Percentiles rank a stretch among this genome's conserved stretches.
These are phyloP conservation scores for Hephaestus fuliginosus DNA, from an alignment of 2,797 vertebrate species.

Conservation along the genomic window DNA sequence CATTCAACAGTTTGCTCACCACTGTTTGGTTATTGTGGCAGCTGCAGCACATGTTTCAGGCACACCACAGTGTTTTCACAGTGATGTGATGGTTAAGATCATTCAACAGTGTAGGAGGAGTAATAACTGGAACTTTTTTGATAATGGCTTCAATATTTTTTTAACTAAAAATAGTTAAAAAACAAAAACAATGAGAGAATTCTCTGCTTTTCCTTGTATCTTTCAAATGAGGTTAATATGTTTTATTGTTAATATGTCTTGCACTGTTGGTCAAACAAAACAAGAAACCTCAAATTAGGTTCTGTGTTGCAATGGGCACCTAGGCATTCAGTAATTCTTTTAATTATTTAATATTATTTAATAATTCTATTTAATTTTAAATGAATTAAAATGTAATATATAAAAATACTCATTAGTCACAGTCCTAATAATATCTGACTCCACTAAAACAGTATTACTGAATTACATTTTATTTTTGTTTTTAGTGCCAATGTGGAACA, in stretches of 20 bases:
- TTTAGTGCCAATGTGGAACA: not conserved
- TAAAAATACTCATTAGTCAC: not conserved
- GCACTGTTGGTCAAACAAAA: not conserved
- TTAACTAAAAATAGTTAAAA: not conserved
- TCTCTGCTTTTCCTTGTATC: not conserved
- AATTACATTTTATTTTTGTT: not conserved
- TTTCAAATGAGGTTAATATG: no score
- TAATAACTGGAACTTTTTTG: not conserved
- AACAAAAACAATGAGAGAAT: no score
- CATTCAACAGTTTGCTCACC: conserved; percentile 63
- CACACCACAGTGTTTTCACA: conserved; percentile 1
- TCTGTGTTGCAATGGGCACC: no score
- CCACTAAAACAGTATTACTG: not conserved
- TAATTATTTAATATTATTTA: no score
- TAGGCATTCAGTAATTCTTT: no score
- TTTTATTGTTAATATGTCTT: not conserved
- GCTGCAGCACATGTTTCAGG: conserved; percentile 23
- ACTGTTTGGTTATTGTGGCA: conserved; percentile 41
- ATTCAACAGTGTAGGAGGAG: not conserved
- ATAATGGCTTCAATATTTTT: not conserved
- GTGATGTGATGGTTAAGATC: not conserved
- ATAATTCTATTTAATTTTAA: no score
- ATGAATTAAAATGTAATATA: not conserved
- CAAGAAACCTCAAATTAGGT: not conserved
- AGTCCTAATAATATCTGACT: not conserved